Conservation (phyloP, 2,888 invertebrate genomes). For the Crepidodera aurea region DNA sequence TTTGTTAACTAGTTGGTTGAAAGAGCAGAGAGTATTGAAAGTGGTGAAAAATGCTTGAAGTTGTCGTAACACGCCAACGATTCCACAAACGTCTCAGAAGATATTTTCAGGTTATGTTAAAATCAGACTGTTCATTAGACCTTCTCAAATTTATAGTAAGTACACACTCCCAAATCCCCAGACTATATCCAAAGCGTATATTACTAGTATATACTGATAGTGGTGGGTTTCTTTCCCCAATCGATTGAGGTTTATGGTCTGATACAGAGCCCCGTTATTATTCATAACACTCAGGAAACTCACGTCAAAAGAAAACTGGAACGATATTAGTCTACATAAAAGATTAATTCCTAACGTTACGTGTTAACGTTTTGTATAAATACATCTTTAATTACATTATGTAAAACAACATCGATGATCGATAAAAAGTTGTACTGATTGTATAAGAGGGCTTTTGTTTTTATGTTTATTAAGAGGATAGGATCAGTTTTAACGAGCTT, state of each 20-base stretch:
- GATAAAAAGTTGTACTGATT: background rate
- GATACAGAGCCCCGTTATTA: constrained; percentile 35
- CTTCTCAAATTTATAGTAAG: no score
- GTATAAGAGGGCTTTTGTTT: background rate
- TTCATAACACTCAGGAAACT: constrained; percentile 47
- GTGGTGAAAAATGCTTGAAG: no score
- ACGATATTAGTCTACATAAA: constrained; percentile 45
- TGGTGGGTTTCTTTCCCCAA: constrained; percentile 34
- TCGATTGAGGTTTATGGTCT: constrained; percentile 37
- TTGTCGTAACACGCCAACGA: no score
- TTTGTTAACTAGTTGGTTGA: no score
- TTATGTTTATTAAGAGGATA: no score
- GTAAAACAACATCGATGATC: constrained; percentile 34
- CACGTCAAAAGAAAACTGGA: constrained; percentile 40
- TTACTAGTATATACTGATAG: constrained; percentile 14
- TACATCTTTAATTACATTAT: constrained; percentile 48
- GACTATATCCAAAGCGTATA: constrained; percentile 11
- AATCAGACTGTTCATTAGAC: no score
- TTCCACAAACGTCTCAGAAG: no score
- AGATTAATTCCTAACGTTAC: constrained; percentile 47
- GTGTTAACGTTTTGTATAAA: constrained; percentile 46
- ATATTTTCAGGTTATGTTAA: no score
- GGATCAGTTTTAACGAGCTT: no score
- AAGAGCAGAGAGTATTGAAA: no score
- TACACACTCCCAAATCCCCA: no score